Evolutionary conservation across 2,797 vertebrate genomes (phyloP).

Genomic region (Fratercula arctica): DNA sequence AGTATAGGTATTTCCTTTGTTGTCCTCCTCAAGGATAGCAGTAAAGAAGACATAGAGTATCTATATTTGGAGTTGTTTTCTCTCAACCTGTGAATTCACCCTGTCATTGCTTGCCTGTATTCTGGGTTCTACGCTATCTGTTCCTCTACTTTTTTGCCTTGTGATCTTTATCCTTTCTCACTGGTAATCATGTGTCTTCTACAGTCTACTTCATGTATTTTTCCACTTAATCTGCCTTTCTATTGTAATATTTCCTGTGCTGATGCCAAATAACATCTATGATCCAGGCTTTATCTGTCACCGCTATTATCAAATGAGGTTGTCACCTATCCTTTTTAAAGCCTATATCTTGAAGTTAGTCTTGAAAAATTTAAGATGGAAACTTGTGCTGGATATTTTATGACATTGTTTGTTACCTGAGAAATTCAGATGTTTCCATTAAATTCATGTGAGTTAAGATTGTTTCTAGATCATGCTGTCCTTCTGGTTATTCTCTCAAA

Average conservation of each 20-base stretch:
- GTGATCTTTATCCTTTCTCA: background rate
- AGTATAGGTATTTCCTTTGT: background rate
- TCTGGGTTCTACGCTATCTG: background rate
- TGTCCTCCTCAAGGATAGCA: background rate
- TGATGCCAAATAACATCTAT: background rate
- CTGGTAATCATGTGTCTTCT: background rate
- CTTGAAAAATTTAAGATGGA: background rate
- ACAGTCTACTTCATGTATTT: background rate
- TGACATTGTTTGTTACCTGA: background rate
- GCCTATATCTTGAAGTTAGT: background rate
- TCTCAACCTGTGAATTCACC: background rate
- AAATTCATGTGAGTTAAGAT: background rate
- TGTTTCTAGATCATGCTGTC: background rate
- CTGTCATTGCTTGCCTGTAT: background rate
- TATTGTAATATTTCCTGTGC: background rate
- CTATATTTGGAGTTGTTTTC: background rate
- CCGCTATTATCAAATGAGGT: background rate
- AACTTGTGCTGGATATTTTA: background rate
- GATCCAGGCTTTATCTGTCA: background rate
- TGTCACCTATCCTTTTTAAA: background rate
- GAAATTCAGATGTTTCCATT: background rate
- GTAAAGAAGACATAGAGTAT: background rate
- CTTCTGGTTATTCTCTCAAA: background rate
- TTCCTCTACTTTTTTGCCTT: background rate
- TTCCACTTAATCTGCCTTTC: background rate